Evolutionary conservation across 2,113 vertebrate species (phyloP).

Genomic region (Siphamia tubifer): DNA sequence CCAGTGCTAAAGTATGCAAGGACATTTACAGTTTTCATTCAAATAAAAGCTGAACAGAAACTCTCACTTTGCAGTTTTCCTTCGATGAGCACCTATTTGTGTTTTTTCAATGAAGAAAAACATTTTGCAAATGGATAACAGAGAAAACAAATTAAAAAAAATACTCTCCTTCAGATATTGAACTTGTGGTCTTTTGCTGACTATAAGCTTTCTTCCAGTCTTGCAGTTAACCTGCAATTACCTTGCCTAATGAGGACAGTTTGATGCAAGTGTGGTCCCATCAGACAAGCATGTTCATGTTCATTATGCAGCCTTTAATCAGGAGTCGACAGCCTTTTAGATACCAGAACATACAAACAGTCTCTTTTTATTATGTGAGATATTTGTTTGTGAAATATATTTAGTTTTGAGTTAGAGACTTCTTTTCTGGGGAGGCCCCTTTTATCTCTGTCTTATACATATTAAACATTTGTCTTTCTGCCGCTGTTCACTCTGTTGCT

Average conservation of each 20-base stretch:
- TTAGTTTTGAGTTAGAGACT: slow-evolving; percentile 10
- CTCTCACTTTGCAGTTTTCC: background rate
- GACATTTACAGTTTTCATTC: background rate
- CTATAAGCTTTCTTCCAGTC: background rate
- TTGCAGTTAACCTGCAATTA: slow-evolving; percentile 38
- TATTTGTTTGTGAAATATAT: slow-evolving; percentile 34
- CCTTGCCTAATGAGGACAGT: slow-evolving; percentile 19
- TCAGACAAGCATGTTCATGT: slow-evolving; percentile 47
- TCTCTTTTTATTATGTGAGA: background rate
- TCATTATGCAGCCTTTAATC: slow-evolving; percentile 33
- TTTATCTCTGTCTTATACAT: slow-evolving; percentile 13
- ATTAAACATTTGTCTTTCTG: slow-evolving; percentile 9
- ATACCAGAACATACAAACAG: slow-evolving; percentile 3
- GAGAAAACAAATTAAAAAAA: background rate
- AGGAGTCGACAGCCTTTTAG: slow-evolving; percentile 21
- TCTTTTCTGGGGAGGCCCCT: background rate
- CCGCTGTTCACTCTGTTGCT: slow-evolving; percentile 3
- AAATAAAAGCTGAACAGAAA: background rate
- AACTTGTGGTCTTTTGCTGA: background rate
- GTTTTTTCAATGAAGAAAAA: background rate
- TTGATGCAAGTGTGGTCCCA: slow-evolving; percentile 19
- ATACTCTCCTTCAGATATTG: background rate
- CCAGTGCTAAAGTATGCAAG: no score
- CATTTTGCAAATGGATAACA: background rate
- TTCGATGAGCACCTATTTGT: background rate